Percentiles rank a stretch among this genome's conserved stretches.
Evolutionary conservation across 2,888 invertebrate species (phyloP).

Genomic region (Cerastis rubricosa): DNA sequence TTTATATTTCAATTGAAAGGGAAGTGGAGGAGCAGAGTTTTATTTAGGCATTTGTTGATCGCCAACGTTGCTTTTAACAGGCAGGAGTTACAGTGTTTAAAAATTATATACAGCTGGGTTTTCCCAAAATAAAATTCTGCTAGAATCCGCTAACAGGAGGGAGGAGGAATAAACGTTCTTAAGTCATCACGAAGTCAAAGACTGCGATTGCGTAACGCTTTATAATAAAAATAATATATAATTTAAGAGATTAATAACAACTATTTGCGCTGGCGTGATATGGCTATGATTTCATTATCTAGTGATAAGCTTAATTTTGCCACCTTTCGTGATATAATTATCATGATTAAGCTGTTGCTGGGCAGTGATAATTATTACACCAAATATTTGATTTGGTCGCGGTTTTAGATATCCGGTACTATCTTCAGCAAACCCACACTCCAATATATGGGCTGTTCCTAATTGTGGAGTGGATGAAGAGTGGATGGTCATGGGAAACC

Average conservation of each 20-base stretch:
- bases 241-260: conserved; percentile 19
- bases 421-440: background rate
- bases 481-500: background rate
- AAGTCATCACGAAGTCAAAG: background rate
- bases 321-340: conserved; percentile 1
- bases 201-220: background rate
- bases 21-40: no score
- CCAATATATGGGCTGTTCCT: background rate
- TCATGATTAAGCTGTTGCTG: conserved; percentile 21
- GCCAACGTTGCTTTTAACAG: no score
- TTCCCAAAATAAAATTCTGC: no score
- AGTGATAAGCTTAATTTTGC: conserved; percentile 26
- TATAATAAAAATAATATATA: background rate
- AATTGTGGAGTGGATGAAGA: background rate
- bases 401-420: background rate
- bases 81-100: no score
- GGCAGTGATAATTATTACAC: background rate
- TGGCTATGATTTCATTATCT: conserved; percentile 33
- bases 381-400: background rate
- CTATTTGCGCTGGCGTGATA: conserved; percentile 26
- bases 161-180: background rate
- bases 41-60: no score
- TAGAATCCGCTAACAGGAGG: no score
- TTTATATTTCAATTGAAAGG: no score
- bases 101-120: background rate